Evolutionary conservation across 2,888 invertebrate genomes (phyloP).

Genomic region (Zele albiditarsus): DNA sequence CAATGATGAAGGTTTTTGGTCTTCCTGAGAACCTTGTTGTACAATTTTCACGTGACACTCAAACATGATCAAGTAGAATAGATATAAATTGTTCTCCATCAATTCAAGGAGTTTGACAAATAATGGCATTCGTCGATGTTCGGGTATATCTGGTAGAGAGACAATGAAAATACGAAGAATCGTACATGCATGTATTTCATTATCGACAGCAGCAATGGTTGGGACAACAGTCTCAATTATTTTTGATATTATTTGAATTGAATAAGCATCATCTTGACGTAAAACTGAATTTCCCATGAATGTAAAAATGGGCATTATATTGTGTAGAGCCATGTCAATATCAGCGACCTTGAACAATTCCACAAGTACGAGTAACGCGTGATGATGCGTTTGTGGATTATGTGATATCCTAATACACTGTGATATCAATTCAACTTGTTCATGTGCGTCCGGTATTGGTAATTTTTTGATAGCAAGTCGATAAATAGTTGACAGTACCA

Average conservation of each 20-base stretch:
- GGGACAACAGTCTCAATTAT: constrained; percentile 94
- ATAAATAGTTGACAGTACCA: constrained; percentile 85
- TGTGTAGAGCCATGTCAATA: constrained; percentile 77
- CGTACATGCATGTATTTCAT: constrained; percentile 75
- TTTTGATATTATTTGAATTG: constrained; percentile 92
- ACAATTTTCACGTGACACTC: constrained; percentile 78
- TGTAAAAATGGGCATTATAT: constrained; percentile 97
- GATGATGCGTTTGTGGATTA: constrained; percentile 96
- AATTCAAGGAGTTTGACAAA: constrained; percentile 87
- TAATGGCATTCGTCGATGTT: constrained; percentile 88
- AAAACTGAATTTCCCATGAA: constrained; percentile 97
- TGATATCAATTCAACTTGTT: constrained; percentile 86
- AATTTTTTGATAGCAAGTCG: constrained; percentile 69
- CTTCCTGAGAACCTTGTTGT: constrained; percentile 68
- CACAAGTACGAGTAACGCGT: constrained; percentile 90
- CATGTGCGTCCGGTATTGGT: constrained; percentile 72
- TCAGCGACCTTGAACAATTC: constrained; percentile 66
- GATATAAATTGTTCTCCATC: constrained; percentile 81
- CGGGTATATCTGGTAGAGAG: constrained; percentile 92
- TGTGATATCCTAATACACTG: constrained; percentile 92
- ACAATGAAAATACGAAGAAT: constrained; percentile 93
- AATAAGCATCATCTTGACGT: constrained; percentile 95
- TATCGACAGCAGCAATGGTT: constrained; percentile 76
- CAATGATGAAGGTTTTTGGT: constrained; percentile 52
- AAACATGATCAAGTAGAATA: constrained; percentile 82